Conservation (phyloP, 30 jellyfish, hydroid and myxozoan genomes). For the Aurelia sp. region DNA sequence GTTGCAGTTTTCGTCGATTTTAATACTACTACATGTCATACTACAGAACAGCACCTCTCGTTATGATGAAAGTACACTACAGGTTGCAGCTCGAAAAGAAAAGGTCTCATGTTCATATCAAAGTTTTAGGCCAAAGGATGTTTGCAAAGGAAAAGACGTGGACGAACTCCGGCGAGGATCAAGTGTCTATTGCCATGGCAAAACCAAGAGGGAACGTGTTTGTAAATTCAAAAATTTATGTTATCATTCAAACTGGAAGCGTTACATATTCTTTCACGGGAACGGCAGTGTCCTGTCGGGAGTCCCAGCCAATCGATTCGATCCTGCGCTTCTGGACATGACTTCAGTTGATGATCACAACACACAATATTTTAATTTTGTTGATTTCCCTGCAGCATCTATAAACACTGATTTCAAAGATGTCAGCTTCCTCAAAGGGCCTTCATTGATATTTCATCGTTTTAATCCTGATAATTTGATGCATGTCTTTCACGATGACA, state of each 20-base stretch:
- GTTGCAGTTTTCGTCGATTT: too few species aligned
- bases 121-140: too few species aligned
- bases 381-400: slow-evolving; percentile 64
- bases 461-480: slow-evolving; percentile 92
- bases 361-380: slow-evolving; percentile 75
- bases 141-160: too few species aligned
- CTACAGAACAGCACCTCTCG: too few species aligned
- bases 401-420: slow-evolving; percentile 15
- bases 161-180: slow-evolving; percentile 35
- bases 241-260: slow-evolving; percentile 37
- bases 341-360: slow-evolving; percentile 89
- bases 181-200: slow-evolving; percentile 76
- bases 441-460: slow-evolving; percentile 72
- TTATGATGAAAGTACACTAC: too few species aligned
- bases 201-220: slow-evolving; percentile 43
- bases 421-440: slow-evolving; percentile 3
- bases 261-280: slow-evolving; percentile 82
- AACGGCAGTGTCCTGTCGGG: slow-evolving; percentile 39
- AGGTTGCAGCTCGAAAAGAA: too few species aligned
- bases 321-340: slow-evolving; percentile 82
- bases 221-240: slow-evolving; percentile 85
- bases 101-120: too few species aligned
- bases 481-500: slow-evolving; percentile 97
- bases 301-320: slow-evolving; percentile 48
- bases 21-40: too few species aligned